Evolutionary conservation across 2,888 invertebrate species (phyloP), one percentile per base, ranked within the genome.

Genomic region (Unio pictorum): DNA sequence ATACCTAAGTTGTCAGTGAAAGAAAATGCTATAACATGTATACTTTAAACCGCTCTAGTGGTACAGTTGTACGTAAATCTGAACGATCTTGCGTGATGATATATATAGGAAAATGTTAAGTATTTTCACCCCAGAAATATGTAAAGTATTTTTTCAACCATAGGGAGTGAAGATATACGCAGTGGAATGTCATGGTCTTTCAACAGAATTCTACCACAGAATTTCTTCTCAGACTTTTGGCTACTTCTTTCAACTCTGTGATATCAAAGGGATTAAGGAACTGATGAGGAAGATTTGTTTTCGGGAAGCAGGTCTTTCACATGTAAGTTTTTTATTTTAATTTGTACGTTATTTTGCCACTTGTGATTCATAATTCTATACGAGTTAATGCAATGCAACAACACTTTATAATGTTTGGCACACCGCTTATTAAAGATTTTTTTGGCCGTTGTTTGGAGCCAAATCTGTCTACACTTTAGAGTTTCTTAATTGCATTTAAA

Each of bases 91-190:
- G 7, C 7, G 34, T 34, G 30, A 30, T 4, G 3, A 30, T 30
- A 28, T 28, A 28, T 30, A 7, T 1, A 34, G 34, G 7, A 34
- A 34, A 34, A 34, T 34, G 7, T 8, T 7, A 34, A 34, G 1
- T 34, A 34, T 45, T 45, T 45, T 15, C 23, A 23, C 23, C 23
- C 23, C 23, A 23, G 23, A 23, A 23, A 23, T 23, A 23, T 23
- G 23, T 8, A 34, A 34, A 34, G 8, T 34, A 34, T 45, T 45
- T 45, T 15, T 45, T 45, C 0, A 45, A 45, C 8, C 15, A 15
- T 61, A 76, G 76, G 68, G 71, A 59, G 66, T 76, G 0, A 73
- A 73, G 58, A 61, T 76, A 61, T 76, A 76, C 55, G 71, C 73
- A 17, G 71, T 76, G 6, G 63, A 73, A 59, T 73, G 76, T 45